A percentile compares a stretch with the other conserved stretches of the same genome.
phyloP scores from a whole-genome alignment of 1,140 invertebrate genomes.

The Bradysia coprophila region DNA sequence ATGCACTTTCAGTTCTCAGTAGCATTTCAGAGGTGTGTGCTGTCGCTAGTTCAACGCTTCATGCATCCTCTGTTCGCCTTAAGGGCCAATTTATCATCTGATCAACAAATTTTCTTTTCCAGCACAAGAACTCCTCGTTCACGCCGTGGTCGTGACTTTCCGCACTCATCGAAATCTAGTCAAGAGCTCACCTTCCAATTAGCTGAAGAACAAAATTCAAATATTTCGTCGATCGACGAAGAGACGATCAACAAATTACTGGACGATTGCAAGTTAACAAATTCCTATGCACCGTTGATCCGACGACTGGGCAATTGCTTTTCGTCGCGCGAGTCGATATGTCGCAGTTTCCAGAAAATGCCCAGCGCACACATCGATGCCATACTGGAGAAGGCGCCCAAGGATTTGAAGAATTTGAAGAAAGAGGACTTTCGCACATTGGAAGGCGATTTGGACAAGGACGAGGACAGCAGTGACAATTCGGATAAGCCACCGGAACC shows the following conservation, averaged over 20 bases:
- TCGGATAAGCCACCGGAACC: constrained; percentile 7
- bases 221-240: too few species aligned
- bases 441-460: constrained; percentile 68
- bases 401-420: constrained; percentile 23
- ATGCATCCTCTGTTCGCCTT: too few species aligned
- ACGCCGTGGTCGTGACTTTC: too few species aligned
- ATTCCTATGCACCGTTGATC: constrained; percentile 43
- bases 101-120: too few species aligned
- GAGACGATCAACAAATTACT: constrained; percentile 41
- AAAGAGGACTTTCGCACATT: constrained; percentile 47
- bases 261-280: constrained; percentile 36
- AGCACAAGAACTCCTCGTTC: too few species aligned
- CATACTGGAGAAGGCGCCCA: constrained; percentile 28
- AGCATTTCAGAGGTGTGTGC: too few species aligned
- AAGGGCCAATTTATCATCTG: too few species aligned
- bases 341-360: constrained; percentile 40
- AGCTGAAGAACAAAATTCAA: too few species aligned
- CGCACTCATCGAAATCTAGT: background rate
- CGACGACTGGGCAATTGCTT: constrained; percentile 52
- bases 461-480: constrained; percentile 40
- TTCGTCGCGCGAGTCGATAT: constrained; percentile 46
- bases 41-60: too few species aligned
- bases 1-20: too few species aligned
- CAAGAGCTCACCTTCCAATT: too few species aligned
- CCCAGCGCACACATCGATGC: constrained; percentile 21